Evolutionary conservation across 2,113 vertebrate species (phyloP).

Genomic region (Brachionichthys hirsutus): DNA sequence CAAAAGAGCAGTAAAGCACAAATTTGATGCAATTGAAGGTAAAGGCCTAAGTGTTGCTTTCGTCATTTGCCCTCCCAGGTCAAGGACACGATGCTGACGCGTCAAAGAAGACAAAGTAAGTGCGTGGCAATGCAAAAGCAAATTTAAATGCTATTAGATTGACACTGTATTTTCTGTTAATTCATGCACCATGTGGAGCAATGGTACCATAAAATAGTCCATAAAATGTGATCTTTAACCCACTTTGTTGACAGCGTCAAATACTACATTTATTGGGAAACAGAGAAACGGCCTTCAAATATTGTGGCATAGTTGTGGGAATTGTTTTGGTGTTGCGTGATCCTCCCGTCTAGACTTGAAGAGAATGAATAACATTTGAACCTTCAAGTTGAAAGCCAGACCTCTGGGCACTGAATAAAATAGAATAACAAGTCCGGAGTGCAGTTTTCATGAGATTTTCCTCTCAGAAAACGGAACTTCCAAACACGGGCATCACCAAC

Average conservation of each 20-base stretch:
- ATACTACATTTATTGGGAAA: constrained; percentile 3
- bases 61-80: constrained; percentile 34
- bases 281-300: background rate
- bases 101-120: constrained; percentile 71
- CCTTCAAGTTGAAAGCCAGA: constrained; percentile 34
- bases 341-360: constrained; percentile 40
- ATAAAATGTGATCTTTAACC: background rate
- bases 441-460: too few species aligned
- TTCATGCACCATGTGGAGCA: too few species aligned
- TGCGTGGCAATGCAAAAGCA: constrained; percentile 20
- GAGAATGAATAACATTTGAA: constrained; percentile 27
- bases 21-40: background rate
- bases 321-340: constrained; percentile 12
- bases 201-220: too few species aligned
- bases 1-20: background rate
- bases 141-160: background rate
- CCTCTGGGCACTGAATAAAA: constrained; percentile 8
- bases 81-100: constrained; percentile 51
- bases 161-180: too few species aligned
- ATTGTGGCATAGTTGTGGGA: constrained; percentile 12
- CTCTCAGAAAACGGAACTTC: background rate
- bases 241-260: background rate
- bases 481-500: background rate
- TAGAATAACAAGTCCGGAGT: constrained; percentile 7
- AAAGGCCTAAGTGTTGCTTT: background rate